Base-by-base conservation (phyloP, 1,140 invertebrate species). In the Ditylenchus dipsaci region DNA sequence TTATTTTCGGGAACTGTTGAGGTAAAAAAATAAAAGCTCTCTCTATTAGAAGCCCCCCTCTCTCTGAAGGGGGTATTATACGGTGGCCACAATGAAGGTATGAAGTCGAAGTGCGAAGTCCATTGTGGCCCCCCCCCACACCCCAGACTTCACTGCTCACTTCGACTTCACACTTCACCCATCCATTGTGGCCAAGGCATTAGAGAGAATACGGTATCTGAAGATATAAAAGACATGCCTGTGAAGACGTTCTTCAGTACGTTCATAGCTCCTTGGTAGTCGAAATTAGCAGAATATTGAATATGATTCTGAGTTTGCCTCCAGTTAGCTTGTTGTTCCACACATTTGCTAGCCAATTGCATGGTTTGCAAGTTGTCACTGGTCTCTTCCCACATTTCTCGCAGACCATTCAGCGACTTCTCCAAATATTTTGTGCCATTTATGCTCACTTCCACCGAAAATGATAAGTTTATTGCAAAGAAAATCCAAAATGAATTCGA, bases 381-480 rank as follows among this genome's bases (percentile, higher is more conserved):
- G 0, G 93, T 96, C 82, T 94, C 91, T 85, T 97, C 95, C 95
- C 94, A 97, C 72, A 89, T 87, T 77, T 88, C 86, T 82, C 91
- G 89, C 26, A 93, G 83, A 0, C 87, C 79, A 23, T 87, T 82
- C 26, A 95, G 86, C 3, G 85, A 85, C 17, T 88, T 87, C 42
- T 88, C 83, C 0, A 95, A 77, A 0, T 90, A 86, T 26, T 83
- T 77, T 15, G 84, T 76, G 1, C 85, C 86, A 67, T 89, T 88
- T 0, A 89, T 84, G n/a, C 78, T 84, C 21, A 94, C 85, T 30
- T 74, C 84, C 76, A 84, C 88, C 86, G 85, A 83, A 73, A 68
- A 77, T 65, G n/a, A 42, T 21, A 29, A 7, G 19, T 5, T 38
- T 38, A 5, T 38, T 38, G 3, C 11, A 11, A 38, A 3, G 33